These are phyloP conservation scores for Lepidostoma basale DNA, from an alignment of 1,140 invertebrate species.

Conservation along the genomic window DNA sequence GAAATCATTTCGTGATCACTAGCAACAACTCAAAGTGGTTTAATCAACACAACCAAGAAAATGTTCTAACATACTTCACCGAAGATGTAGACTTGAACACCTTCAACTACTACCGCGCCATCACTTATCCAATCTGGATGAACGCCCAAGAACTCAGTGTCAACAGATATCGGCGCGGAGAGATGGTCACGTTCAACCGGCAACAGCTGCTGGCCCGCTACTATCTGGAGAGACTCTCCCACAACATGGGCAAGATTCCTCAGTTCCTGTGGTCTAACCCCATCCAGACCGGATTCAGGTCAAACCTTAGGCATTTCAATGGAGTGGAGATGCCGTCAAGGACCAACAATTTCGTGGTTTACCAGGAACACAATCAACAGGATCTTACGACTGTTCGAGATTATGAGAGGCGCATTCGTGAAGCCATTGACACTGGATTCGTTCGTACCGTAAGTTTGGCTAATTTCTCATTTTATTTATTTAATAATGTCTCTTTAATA, in stretches of 20 bases:
- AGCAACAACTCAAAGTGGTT: slow-evolving; percentile 66
- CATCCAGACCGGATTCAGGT: slow-evolving; percentile 64
- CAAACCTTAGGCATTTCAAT: slow-evolving; percentile 62
- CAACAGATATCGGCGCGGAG: slow-evolving; percentile 64
- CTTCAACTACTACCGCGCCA: slow-evolving; percentile 72
- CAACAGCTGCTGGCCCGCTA: slow-evolving; percentile 70
- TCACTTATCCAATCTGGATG: slow-evolving; percentile 71
- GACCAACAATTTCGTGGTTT: slow-evolving; percentile 58
- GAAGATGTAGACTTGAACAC: slow-evolving; percentile 74
- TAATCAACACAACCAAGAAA: slow-evolving; percentile 59
- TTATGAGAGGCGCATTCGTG: slow-evolving; percentile 62
- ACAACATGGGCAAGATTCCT: slow-evolving; percentile 65
- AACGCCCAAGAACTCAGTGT: slow-evolving; percentile 60
- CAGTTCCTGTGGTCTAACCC: slow-evolving; percentile 63
- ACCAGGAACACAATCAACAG: slow-evolving; percentile 53
- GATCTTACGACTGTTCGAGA: slow-evolving; percentile 57
- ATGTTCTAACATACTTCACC: slow-evolving; percentile 72
- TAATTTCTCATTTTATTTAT: too few species aligned
- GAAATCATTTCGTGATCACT: slow-evolving; percentile 53
- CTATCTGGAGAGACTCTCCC: slow-evolving; percentile 70
- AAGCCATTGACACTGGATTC: slow-evolving; percentile 63
- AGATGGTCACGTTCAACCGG: slow-evolving; percentile 66
- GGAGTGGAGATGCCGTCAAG: slow-evolving; percentile 64
- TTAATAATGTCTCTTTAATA: slow-evolving; percentile 63
- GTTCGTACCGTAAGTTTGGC: slow-evolving; percentile 48